phyloP scores from a whole-genome alignment of 2,888 invertebrate species.

The Sepiola atlantica region DNA sequence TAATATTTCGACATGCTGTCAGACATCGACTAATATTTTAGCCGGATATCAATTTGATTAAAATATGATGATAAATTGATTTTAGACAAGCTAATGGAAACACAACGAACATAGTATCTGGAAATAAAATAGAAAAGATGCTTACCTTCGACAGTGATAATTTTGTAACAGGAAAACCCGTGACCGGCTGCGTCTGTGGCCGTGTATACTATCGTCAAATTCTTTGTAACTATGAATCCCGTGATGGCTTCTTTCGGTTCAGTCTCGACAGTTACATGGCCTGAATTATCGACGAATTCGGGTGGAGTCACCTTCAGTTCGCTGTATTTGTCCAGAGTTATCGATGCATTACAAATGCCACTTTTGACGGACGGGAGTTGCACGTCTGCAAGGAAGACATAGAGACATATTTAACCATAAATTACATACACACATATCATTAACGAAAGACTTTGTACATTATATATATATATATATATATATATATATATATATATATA shows the following conservation, averaged over 20 bases:
- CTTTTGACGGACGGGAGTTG: neutral
- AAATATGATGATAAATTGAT: no score
- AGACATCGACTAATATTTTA: no score
- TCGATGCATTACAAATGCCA: neutral
- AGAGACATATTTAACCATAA: no score
- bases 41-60: no score
- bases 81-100: no score
- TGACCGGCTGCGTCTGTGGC: neutral
- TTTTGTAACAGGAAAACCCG: neutral
- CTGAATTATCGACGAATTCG: neutral
- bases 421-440: no score
- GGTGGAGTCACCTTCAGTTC: neutral
- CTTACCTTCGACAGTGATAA: neutral
- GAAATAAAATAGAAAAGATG: neutral
- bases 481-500: no score
- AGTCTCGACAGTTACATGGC: neutral
- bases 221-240: neutral
- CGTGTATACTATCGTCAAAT: neutral
- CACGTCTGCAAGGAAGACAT: neutral
- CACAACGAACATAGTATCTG: neutral
- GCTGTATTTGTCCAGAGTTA: neutral
- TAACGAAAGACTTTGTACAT: no score
- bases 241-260: neutral
- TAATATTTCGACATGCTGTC: no score
- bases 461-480: no score